A percentile compares a stretch with the other conserved stretches of the same genome.
phyloP scores from a whole-genome alignment of 1,140 invertebrate species.

The Psix sp. region DNA sequence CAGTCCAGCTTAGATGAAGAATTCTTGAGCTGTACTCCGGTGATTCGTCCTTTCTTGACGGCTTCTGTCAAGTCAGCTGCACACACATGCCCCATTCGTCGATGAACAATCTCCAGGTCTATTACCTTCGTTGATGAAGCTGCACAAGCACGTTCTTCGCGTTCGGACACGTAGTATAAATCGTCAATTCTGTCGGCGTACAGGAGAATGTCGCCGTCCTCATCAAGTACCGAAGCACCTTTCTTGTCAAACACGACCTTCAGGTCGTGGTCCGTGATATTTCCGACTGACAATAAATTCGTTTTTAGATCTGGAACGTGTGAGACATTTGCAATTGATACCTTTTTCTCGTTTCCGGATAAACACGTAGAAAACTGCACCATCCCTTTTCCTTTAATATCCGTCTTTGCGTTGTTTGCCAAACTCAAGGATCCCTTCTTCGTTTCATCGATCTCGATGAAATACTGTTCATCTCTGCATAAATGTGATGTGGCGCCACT shows the following conservation, averaged over 20 bases:
- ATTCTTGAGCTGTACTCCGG: neutral
- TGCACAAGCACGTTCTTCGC: neutral
- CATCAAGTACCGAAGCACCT: neutral
- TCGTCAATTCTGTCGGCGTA: neutral
- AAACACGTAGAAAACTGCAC: neutral
- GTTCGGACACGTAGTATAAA: neutral
- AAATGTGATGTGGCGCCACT: constrained; percentile 4
- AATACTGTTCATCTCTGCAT: neutral
- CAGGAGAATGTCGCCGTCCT: neutral
- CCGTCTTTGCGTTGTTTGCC: neutral
- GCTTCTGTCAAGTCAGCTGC: neutral
- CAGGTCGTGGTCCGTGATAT: neutral
- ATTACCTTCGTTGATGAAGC: neutral
- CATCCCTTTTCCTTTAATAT: neutral
- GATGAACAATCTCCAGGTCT: neutral
- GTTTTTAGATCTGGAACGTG: constrained; percentile 5
- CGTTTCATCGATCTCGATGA: neutral
- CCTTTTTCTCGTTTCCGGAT: neutral
- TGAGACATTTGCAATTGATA: constrained; percentile 1
- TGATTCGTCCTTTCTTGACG: neutral
- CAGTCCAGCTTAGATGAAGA: neutral
- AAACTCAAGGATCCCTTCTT: neutral
- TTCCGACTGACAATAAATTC: constrained; percentile 3
- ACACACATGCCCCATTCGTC: neutral
- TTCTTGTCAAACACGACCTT: neutral